A percentile compares a stretch with the other conserved stretches of the same genome.
Conservation (phyloP, 2,113 vertebrate species). For the Semicossyphus pulcher region DNA sequence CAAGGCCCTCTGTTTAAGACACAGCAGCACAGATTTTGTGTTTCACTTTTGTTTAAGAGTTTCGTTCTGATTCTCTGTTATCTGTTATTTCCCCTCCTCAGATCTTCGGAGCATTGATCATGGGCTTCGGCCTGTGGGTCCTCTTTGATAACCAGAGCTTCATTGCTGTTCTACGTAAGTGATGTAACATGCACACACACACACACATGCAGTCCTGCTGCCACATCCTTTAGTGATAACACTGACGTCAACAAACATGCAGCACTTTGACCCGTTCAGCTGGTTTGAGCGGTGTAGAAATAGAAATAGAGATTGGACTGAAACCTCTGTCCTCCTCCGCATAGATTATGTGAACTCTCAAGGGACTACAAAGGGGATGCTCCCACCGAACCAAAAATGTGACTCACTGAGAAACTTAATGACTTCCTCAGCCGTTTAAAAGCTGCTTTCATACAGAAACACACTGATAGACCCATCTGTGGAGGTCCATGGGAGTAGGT, state of each 20-base stretch:
- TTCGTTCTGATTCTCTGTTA: constrained; percentile 22
- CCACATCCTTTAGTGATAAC: constrained; percentile 8
- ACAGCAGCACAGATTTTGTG: constrained; percentile 6
- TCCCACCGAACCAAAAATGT: constrained; percentile 43
- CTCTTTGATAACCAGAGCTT: constrained; percentile 93
- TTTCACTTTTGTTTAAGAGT: not conserved
- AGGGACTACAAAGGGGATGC: constrained; percentile 2
- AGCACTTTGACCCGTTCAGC: constrained; percentile 9
- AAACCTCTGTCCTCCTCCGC: constrained; percentile 24
- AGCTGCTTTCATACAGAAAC: constrained; percentile 1
- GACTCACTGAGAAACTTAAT: constrained; percentile 34
- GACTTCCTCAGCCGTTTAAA: constrained; percentile 14
- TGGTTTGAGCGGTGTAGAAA: not conserved
- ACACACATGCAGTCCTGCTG: not conserved
- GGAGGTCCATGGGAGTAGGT: not conserved
- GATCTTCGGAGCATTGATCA: constrained; percentile 92
- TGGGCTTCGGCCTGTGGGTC: constrained; percentile 95
- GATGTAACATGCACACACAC: constrained; percentile 12
- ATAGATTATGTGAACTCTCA: constrained; percentile 22
- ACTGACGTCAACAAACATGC: not conserved
- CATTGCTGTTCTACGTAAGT: constrained; percentile 91
- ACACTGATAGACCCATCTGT: constrained; percentile 16
- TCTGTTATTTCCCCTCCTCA: constrained; percentile 59
- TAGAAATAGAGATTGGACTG: constrained; percentile 11
- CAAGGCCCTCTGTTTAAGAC: not conserved